Evolutionary conservation across 2,888 invertebrate species (phyloP).

Genomic region (Isoperla grammatica): DNA sequence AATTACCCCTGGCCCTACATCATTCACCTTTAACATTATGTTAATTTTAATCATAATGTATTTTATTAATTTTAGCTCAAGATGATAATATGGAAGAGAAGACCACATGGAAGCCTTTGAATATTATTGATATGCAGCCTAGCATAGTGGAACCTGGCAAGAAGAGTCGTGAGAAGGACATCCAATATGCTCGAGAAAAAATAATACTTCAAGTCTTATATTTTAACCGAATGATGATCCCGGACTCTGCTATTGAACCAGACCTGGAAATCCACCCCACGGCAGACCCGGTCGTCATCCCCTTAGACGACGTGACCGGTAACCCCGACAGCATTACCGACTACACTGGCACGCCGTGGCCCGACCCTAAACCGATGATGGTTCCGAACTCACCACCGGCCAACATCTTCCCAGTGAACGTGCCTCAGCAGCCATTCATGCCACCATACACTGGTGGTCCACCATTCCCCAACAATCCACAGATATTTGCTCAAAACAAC

Average conservation of each 20-base stretch:
- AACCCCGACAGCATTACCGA: conserved; percentile 76
- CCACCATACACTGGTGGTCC: conserved; percentile 11
- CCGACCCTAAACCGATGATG: conserved; percentile 70
- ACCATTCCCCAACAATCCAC: conserved; percentile 27
- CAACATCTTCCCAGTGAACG: neutral
- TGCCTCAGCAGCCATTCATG: conserved; percentile 18
- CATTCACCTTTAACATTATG: too few species aligned
- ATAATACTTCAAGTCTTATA: conserved; percentile 76
- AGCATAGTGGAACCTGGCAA: conserved; percentile 51
- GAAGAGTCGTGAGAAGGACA: conserved; percentile 79
- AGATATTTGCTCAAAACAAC: conserved; percentile 11
- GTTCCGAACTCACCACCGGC: conserved; percentile 36
- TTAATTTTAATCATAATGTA: too few species aligned
- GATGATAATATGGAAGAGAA: conserved; percentile 70
- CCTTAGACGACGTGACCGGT: conserved; percentile 81
- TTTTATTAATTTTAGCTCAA: conserved; percentile 32
- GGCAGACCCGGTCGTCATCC: conserved; percentile 75
- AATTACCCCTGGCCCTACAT: too few species aligned
- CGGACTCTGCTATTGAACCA: conserved; percentile 82
- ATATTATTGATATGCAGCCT: conserved; percentile 62
- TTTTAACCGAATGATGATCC: conserved; percentile 68
- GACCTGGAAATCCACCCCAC: conserved; percentile 73
- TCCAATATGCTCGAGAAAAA: conserved; percentile 82
- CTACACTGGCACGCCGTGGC: conserved; percentile 72
- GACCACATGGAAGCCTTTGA: conserved; percentile 67